phyloP scores from a whole-genome alignment of 2,888 invertebrate species.

The Eustalomyia histrio region DNA sequence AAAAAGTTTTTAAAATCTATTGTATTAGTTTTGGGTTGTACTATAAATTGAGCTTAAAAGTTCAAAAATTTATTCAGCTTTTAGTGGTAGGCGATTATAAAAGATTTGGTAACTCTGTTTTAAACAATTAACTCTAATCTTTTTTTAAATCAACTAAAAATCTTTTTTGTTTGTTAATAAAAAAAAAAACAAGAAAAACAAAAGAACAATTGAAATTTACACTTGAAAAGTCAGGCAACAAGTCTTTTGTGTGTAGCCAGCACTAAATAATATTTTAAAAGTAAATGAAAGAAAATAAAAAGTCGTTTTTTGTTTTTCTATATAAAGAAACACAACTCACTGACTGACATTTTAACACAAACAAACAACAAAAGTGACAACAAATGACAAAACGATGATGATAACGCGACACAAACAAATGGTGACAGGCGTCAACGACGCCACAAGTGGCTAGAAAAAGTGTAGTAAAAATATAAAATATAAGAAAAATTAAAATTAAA shows the following conservation, averaged over 20 bases:
- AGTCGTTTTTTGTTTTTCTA: neutral
- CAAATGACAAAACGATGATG: constrained; percentile 49
- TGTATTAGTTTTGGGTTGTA: no score
- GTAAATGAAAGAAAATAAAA: neutral
- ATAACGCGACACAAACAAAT: constrained; percentile 40
- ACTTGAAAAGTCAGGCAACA: constrained; percentile 45
- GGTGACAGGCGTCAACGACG: constrained; percentile 39
- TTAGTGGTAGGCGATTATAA: no score
- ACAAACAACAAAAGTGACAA: constrained; percentile 39
- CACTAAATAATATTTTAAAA: neutral
- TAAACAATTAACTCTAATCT: neutral
- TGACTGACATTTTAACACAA: constrained; percentile 2
- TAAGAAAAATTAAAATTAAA: neutral
- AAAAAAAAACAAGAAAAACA: constrained; percentile 5
- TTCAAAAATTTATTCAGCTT: no score
- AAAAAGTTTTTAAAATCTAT: no score
- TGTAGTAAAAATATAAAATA: neutral
- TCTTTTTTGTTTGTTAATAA: constrained; percentile 2
- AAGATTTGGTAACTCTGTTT: neutral
- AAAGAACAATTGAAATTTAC: constrained; percentile 35
- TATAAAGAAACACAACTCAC: constrained; percentile 3
- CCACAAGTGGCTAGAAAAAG: constrained; percentile 41
- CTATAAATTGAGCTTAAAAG: no score
- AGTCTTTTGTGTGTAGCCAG: constrained; percentile 3
- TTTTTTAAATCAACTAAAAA: constrained; percentile 14